Evolutionary conservation across 2,888 invertebrate species (phyloP), one percentile per base, ranked within the genome.

Genomic region (Pristionchus maxplancki): DNA sequence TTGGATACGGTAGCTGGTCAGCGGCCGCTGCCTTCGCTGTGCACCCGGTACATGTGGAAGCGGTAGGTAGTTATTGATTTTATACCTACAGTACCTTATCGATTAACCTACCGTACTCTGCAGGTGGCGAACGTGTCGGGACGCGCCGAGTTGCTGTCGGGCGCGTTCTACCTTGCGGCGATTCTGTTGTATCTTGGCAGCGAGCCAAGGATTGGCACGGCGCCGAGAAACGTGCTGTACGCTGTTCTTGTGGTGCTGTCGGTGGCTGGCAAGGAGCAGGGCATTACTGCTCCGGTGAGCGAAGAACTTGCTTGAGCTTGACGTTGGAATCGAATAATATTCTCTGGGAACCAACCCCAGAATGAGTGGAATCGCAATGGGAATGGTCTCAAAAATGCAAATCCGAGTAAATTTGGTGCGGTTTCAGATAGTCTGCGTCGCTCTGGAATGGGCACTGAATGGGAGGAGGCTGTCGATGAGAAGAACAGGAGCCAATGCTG

Each of bases 11-110:
- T 50, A 28, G 44, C 34, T 78, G 82, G 82, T n/a, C 62, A 0
- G 62, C 86, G n/a, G 96, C 97, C 28, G 92, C 97, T 5, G 94
- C 98, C 44, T 99, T 98, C 96, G 96, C 97, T 24, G 96, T 97
- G 28, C 98, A 98, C 96, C 98, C 99, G 0, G 95, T 98, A 84
- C 98, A 99, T 95, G 96, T 97, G 0, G 98, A 99, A 96, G 97
- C 97, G 89, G 97, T 96, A 94, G 95, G 96, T 37, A 2, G 48
- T 67, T 82, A 53, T 31, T 31, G 53, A 82, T 53, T 82, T 31
- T 20, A 24, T 31, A 13, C 24, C 0, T 53, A 28, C 71, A 13
- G 37, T 74, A 40, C 44, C 9, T 37, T 74, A 74, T n/a, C 74
- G 15, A 34, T 64, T 28, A 11, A 31, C 31, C 28, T 71, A 71